Conservation (phyloP, 2,113 vertebrate species). For the Salvelinus namaycush region DNA sequence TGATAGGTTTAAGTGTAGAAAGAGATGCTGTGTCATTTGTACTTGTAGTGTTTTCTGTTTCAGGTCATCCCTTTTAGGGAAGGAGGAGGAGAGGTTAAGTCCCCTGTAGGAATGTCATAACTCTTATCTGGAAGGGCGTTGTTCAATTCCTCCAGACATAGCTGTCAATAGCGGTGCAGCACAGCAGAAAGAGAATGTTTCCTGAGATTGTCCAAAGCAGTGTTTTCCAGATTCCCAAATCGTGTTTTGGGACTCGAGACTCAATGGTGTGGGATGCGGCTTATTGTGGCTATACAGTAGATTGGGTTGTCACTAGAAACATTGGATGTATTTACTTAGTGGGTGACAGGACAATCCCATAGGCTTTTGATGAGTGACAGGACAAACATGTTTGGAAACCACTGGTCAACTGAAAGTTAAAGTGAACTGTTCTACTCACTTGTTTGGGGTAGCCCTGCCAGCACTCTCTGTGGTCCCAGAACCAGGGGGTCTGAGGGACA, state of each 20-base stretch:
- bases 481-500: conserved; percentile 83
- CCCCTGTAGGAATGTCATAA: conserved; percentile 29
- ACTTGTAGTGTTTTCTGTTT: conserved; percentile 27
- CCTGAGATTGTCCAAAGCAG: conserved; percentile 13
- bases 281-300: no score
- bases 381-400: neutral
- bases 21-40: neutral
- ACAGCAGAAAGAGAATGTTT: neutral
- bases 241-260: no score
- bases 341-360: no score
- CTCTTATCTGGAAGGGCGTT: neutral
- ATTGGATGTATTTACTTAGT: no score
- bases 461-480: conserved; percentile 84
- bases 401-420: neutral
- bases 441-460: conserved; percentile 87
- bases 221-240: no score
- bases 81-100: neutral
- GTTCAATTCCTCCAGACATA: neutral
- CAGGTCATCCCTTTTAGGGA: conserved; percentile 19
- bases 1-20: conserved; percentile 34
- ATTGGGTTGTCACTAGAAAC: no score
- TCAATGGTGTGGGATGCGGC: no score
- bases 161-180: neutral
- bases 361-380: no score
- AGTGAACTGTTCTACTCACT: conserved; percentile 67